phyloP scores from a whole-genome alignment of 2,797 vertebrate genomes.

The Lepilemur septentrionalis region DNA sequence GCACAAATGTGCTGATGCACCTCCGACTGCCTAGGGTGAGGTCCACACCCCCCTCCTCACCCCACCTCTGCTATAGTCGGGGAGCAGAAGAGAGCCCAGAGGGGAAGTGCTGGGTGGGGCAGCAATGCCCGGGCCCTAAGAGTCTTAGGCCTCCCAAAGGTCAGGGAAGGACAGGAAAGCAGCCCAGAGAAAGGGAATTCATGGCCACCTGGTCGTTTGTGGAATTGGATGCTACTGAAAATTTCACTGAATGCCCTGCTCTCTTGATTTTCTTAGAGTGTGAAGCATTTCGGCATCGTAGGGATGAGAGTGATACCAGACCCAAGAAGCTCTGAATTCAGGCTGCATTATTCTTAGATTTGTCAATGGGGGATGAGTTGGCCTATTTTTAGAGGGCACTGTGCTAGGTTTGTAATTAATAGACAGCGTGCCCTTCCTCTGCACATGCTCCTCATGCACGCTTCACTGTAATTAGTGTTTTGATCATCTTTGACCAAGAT shows the following conservation, averaged over 20 bases:
- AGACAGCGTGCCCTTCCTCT: not conserved
- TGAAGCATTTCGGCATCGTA: not conserved
- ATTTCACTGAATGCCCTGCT: not conserved
- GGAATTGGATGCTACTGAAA: not conserved
- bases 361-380: not conserved
- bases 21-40: not conserved
- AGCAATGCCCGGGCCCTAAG: not conserved
- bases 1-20: not conserved
- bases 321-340: not conserved
- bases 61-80: not conserved
- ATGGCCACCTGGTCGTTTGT: not conserved
- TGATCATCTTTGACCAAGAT: constrained; percentile 40
- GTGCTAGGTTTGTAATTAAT: constrained; percentile 26
- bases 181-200: not conserved
- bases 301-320: not conserved
- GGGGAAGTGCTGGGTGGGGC: not conserved
- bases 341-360: not conserved
- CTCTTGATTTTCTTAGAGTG: not conserved
- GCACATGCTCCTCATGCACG: not conserved
- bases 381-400: constrained; percentile 17
- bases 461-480: constrained; percentile 44
- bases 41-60: not conserved
- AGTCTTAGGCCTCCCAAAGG: not conserved
- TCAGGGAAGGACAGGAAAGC: not conserved
- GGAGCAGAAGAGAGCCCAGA: not conserved